Conservation (phyloP, 1,140 invertebrate species). For the Brachionus angularis region DNA sequence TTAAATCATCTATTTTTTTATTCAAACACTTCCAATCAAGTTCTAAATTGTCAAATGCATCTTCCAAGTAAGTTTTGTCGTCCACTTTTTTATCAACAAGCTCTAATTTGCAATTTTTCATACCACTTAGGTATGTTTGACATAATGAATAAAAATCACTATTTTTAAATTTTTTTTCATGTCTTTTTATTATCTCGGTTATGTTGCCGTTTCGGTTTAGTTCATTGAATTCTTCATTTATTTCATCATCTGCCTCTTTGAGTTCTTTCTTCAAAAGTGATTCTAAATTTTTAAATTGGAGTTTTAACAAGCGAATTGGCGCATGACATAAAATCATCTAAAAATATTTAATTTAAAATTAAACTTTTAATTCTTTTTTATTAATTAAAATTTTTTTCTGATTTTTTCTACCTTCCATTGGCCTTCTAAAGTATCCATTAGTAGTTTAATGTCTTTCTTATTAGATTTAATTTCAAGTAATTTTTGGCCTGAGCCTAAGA, state of each 20-base stretch:
- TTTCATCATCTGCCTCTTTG: neutral
- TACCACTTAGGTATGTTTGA: conserved; percentile 21
- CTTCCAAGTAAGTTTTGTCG: conserved; percentile 9
- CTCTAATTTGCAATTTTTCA: conserved; percentile 18
- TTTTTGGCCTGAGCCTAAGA: conserved; percentile 6
- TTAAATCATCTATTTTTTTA: conserved; percentile 1
- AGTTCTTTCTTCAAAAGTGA: conserved; percentile 6
- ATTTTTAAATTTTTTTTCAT: conserved; percentile 26
- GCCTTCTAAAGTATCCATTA: conserved; percentile 42
- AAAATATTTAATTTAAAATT: too few relatives aligned
- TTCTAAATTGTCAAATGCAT: conserved; percentile 21
- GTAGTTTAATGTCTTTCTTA: conserved; percentile 8
- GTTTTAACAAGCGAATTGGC: conserved; percentile 20
- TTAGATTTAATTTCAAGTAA: conserved; percentile 14
- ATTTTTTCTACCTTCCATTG: too few relatives aligned
- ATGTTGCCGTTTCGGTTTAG: neutral
- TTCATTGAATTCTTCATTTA: neutral
- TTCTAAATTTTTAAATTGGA: conserved; percentile 29
- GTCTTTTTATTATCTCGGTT: neutral
- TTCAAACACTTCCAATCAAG: neutral
- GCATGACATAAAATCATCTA: conserved; percentile 28
- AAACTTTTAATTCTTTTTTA: too few relatives aligned
- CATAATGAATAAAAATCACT: conserved; percentile 12
- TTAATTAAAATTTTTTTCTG: too few relatives aligned
- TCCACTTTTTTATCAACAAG: conserved; percentile 17